A percentile compares a stretch with the other conserved stretches of the same genome.
Evolutionary conservation across 2,797 vertebrate species (phyloP).

Genomic region (Emydoidea blandingii): DNA sequence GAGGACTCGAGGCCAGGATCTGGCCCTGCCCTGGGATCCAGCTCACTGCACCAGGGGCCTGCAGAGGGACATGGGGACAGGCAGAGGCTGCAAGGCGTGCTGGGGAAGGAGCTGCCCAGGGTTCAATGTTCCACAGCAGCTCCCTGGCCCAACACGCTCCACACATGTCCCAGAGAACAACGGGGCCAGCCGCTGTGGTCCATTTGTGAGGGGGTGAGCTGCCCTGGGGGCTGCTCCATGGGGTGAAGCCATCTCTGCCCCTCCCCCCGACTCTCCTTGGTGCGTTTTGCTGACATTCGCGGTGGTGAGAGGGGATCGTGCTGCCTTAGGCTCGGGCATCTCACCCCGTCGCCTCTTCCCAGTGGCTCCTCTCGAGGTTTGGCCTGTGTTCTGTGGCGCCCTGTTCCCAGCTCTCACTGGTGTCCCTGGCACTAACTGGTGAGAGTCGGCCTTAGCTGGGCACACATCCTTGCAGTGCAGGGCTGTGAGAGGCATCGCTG

Average conservation of each 20-base stretch:
- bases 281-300: background rate
- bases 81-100: too few relatives aligned
- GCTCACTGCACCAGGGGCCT: background rate
- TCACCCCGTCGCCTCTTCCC: background rate
- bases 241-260: background rate
- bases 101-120: too few relatives aligned
- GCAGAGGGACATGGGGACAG: too few relatives aligned
- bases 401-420: background rate
- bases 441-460: background rate
- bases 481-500: background rate
- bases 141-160: background rate
- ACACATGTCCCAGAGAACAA: background rate
- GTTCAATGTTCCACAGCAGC: background rate
- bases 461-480: background rate
- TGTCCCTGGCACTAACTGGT: background rate
- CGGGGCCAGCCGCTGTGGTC: accelerated
- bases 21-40: background rate
- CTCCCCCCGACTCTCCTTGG: background rate
- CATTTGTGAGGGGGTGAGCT: background rate
- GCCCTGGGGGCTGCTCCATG: background rate
- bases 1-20: background rate
- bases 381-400: too few relatives aligned
- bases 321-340: background rate
- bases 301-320: too few relatives aligned
- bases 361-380: background rate